Percentiles rank a stretch among this genome's conserved stretches.
Conservation (phyloP, 2,797 vertebrate species). For the Picus viridis region DNA sequence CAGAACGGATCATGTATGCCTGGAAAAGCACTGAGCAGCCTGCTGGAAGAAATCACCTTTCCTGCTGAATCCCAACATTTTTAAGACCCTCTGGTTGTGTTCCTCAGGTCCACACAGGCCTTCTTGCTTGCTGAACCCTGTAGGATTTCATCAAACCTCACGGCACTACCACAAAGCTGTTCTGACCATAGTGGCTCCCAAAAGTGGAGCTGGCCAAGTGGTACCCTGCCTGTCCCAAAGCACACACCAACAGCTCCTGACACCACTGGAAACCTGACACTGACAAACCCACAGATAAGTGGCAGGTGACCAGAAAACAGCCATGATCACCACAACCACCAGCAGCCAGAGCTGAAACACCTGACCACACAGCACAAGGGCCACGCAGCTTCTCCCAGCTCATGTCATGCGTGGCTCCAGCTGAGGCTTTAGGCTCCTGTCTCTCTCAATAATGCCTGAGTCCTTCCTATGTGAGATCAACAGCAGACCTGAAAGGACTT, state of each 20-base stretch:
- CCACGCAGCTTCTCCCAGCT: not conserved
- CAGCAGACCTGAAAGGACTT: not conserved
- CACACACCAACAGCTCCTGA: not conserved
- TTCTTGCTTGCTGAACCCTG: not conserved
- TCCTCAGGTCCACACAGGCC: not conserved
- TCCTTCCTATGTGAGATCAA: not conserved
- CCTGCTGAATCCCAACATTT: not conserved
- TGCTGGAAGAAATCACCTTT: not conserved
- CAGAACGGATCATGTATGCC: rapidly evolving
- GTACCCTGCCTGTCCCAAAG: not conserved
- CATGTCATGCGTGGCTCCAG: not conserved
- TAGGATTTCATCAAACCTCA: not conserved
- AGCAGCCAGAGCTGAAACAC: not conserved
- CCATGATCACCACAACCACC: rapidly evolving
- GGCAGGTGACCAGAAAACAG: not conserved
- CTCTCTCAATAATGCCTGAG: rapidly evolving
- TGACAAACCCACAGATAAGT: not conserved
- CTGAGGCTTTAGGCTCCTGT: not conserved
- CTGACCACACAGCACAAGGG: rapidly evolving
- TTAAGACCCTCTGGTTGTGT: not conserved
- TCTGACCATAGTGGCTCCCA: rapidly evolving
- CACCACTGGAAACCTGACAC: not conserved
- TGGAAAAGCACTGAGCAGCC: not conserved
- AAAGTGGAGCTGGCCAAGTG: not conserved
- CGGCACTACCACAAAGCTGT: not conserved